These are phyloP conservation scores for Rallus limicola DNA, from an alignment of 2,113 vertebrate genomes.

Conservation along the genomic window DNA sequence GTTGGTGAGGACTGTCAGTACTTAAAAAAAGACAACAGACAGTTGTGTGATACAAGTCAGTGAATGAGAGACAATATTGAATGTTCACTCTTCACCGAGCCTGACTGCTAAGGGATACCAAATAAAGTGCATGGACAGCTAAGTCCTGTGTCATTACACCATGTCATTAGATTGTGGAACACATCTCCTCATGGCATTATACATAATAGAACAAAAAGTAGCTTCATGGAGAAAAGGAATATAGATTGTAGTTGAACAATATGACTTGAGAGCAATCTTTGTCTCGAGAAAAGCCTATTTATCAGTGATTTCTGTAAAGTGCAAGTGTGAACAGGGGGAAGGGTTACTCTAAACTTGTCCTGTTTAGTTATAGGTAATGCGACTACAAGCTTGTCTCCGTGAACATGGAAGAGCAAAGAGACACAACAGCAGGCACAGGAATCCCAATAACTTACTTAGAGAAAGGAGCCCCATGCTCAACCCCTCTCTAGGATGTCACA, in stretches of 20 bases:
- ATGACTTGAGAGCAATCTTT: neutral
- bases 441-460: neutral
- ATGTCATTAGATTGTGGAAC: neutral
- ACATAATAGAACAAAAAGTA: neutral
- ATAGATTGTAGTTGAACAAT: neutral
- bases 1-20: neutral
- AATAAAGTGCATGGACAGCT: neutral
- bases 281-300: neutral
- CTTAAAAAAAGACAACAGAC: neutral
- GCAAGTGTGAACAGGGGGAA: neutral
- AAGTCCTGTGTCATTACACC: neutral
- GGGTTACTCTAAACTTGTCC: neutral
- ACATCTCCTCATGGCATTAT: neutral
- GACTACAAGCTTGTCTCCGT: neutral
- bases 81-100: neutral
- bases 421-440: neutral
- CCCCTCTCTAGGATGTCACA: accelerated
- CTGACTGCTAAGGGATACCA: neutral
- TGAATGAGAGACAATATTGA: neutral
- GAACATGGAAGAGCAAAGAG: neutral
- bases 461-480: neutral
- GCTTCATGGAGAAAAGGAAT: neutral
- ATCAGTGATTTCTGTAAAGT: neutral
- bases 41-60: neutral
- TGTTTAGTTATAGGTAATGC: neutral